A percentile compares a stretch with the other conserved stretches of the same genome.
phyloP scores from a whole-genome alignment of 2,797 vertebrate genomes.

The Artibeus jamaicensis region DNA sequence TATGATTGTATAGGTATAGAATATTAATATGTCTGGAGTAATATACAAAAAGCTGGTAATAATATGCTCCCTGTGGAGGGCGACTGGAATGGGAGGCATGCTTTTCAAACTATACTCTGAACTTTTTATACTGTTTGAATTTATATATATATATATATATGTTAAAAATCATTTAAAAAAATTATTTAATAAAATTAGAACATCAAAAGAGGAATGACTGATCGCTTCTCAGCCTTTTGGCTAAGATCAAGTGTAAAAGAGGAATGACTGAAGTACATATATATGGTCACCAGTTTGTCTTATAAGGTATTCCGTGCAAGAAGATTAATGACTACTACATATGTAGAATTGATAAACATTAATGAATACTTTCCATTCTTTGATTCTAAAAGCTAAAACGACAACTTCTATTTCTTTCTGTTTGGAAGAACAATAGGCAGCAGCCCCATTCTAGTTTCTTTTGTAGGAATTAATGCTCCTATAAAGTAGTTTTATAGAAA shows the following conservation, averaged over 20 bases:
- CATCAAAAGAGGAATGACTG: not conserved
- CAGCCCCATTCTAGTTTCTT: not conserved
- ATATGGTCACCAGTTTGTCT: not conserved
- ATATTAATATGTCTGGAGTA: not conserved
- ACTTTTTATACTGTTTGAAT: not conserved
- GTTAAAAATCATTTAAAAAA: not conserved
- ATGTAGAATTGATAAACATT: not conserved
- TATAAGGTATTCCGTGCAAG: not conserved
- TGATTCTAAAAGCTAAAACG: conserved; percentile 24
- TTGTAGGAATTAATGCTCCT: not conserved
- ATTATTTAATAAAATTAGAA: not conserved
- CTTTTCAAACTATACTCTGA: not conserved
- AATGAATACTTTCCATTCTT: not conserved
- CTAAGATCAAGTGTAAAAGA: no score
- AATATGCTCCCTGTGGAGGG: not conserved
- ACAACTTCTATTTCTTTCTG: not conserved
- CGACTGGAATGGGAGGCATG: not conserved
- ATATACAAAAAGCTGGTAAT: not conserved
- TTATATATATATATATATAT: not conserved
- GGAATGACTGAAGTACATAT: not conserved
- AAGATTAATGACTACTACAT: not conserved
- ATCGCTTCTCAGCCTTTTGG: no score
- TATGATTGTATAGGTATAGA: not conserved
- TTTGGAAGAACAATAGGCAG: not conserved
- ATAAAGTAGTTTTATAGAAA: not conserved